Evolutionary conservation across 1,140 invertebrate genomes (phyloP).

Genomic region (Cecropterus lyciades): DNA sequence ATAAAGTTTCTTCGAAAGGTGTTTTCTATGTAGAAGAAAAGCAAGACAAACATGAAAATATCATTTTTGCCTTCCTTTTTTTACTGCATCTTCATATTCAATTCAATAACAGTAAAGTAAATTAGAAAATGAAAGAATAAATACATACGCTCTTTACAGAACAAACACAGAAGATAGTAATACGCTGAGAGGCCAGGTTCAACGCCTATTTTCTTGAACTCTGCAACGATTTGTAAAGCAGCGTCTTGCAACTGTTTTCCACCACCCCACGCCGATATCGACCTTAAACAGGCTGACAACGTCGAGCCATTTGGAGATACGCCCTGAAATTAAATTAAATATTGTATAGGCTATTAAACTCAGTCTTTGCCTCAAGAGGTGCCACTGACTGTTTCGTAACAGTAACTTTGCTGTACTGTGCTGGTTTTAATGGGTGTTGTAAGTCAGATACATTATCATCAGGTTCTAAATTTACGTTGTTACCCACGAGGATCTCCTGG

Average conservation of each 20-base stretch:
- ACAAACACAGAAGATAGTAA: conserved; percentile 88
- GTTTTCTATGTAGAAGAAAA: too few relatives aligned
- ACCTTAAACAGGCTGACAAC: conserved; percentile 88
- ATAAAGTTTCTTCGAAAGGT: too few relatives aligned
- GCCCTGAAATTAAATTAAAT: conserved; percentile 57
- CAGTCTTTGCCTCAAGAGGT: background rate
- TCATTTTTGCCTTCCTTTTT: too few relatives aligned
- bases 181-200: conserved; percentile 90
- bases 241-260: conserved; percentile 86
- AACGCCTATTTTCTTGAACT: conserved; percentile 90
- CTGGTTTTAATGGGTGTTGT: too few relatives aligned
- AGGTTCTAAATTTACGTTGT: too few relatives aligned
- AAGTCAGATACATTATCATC: too few relatives aligned
- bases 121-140: conserved; percentile 3
- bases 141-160: conserved; percentile 88
- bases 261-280: conserved; percentile 69
- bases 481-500: too few relatives aligned
- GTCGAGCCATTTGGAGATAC: conserved; percentile 89
- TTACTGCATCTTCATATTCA: too few relatives aligned
- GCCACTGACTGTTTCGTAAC: too few relatives aligned
- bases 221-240: conserved; percentile 85
- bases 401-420: too few relatives aligned
- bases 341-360: too few relatives aligned
- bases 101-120: background rate
- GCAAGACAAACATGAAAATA: too few relatives aligned